phyloP scores from a whole-genome alignment of 1,140 invertebrate genomes.

The honey bee (Apis mellifera) region DNA sequence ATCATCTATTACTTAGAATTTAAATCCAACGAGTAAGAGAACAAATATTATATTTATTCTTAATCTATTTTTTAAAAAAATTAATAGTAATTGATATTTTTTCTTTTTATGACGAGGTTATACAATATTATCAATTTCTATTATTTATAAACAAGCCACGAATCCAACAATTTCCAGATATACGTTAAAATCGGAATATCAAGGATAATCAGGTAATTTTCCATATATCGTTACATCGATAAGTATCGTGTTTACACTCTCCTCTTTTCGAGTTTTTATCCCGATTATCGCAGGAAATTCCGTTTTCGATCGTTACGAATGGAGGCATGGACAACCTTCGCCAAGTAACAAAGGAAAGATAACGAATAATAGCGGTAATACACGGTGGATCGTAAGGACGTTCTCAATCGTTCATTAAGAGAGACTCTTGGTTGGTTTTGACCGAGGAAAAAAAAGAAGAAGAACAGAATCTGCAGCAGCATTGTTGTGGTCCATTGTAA shows the following conservation, averaged over 20 bases:
- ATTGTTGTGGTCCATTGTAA: slow-evolving; percentile 22
- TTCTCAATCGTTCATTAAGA: background rate
- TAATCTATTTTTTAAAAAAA: background rate
- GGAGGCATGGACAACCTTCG: too few species aligned
- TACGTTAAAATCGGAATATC: background rate
- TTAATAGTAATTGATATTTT: background rate
- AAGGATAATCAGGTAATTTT: background rate
- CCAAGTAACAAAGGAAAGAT: background rate
- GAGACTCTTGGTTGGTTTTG: too few species aligned
- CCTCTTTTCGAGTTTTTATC: background rate
- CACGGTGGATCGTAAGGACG: background rate
- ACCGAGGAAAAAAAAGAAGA: too few species aligned
- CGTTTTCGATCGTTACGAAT: background rate
- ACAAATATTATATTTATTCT: background rate
- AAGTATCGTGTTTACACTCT: background rate
- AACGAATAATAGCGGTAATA: background rate
- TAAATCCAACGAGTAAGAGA: background rate
- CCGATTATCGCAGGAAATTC: background rate
- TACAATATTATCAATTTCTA: too few species aligned
- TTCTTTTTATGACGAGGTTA: too few species aligned
- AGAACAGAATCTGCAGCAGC: background rate
- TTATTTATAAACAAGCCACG: too few species aligned
- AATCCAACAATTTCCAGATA: too few species aligned
- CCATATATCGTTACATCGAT: too few species aligned
- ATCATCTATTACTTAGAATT: background rate